These are phyloP conservation scores for Tipula unca DNA, from an alignment of 2,888 invertebrate genomes.

Conservation along the genomic window DNA sequence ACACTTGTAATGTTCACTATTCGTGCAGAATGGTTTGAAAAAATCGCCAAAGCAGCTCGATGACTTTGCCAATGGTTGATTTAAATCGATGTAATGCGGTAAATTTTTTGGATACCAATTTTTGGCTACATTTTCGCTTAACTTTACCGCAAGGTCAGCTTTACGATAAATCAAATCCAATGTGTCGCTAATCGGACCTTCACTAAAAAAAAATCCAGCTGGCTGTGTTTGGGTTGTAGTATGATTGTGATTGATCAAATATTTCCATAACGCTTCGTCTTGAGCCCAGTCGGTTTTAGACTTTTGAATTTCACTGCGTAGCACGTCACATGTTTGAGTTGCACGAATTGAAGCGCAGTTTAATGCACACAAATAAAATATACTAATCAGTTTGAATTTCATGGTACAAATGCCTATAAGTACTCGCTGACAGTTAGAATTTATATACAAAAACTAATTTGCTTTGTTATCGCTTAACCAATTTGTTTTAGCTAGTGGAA, in stretches of 20 bases:
- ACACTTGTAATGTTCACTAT: background rate
- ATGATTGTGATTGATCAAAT: background rate
- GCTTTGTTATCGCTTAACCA: background rate
- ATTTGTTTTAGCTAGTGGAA: background rate
- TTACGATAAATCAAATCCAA: background rate
- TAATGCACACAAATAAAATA: background rate
- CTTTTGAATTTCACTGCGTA: background rate
- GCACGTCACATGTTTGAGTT: background rate
- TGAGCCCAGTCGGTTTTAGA: background rate
- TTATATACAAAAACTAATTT: background rate
- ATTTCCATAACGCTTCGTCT: background rate
- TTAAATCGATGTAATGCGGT: background rate
- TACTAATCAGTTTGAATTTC: background rate
- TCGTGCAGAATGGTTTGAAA: background rate
- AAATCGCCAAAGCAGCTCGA: background rate
- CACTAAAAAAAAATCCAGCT: background rate
- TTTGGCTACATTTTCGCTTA: background rate
- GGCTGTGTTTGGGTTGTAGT: background rate
- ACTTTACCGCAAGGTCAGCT: background rate
- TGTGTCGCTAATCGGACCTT: background rate
- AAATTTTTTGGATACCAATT: background rate
- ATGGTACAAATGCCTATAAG: background rate
- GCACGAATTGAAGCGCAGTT: background rate
- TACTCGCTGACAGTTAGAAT: background rate
- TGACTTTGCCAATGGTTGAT: background rate